Percentiles rank a stretch among this genome's conserved stretches.
Evolutionary conservation across 2,888 invertebrate species (phyloP).

Genomic region (Syritta pipiens): DNA sequence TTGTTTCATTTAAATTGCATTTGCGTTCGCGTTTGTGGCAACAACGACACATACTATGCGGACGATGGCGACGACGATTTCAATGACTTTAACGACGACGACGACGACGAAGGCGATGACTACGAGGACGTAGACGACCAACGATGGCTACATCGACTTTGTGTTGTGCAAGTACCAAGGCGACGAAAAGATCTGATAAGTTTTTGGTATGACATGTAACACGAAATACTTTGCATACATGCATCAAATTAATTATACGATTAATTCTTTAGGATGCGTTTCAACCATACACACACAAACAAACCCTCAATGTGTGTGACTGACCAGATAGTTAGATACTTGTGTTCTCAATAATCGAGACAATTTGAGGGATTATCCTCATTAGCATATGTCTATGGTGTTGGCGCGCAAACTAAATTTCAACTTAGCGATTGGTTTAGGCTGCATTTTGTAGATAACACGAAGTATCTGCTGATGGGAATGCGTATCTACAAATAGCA

Average conservation of each 20-base stretch:
- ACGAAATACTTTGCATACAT: constrained; percentile 76
- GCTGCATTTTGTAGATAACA: too few relatives aligned
- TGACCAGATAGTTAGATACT: constrained; percentile 36
- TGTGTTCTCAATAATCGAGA: constrained; percentile 45
- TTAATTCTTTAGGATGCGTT: constrained; percentile 76
- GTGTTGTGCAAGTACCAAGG: constrained; percentile 62
- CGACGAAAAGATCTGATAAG: constrained; percentile 70
- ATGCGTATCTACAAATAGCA: too few relatives aligned
- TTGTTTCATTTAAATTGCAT: constrained; percentile 68
- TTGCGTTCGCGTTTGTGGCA: constrained; percentile 35
- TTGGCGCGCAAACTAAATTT: too few relatives aligned
- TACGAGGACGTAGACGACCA: too few relatives aligned
- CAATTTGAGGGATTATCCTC: constrained; percentile 58
- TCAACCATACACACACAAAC: too few relatives aligned
- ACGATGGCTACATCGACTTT: constrained; percentile 5
- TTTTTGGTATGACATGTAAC: constrained; percentile 72
- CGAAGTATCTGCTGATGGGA: too few relatives aligned
- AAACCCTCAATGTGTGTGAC: constrained; percentile 20
- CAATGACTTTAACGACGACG: constrained; percentile 4
- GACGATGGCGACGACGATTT: constrained; percentile 23
- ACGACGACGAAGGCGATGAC: constrained; percentile 4
- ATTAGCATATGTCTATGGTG: neutral
- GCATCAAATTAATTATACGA: constrained; percentile 80
- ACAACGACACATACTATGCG: constrained; percentile 23
- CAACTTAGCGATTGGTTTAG: too few relatives aligned